Evolutionary conservation across 2,888 invertebrate genomes (phyloP).

Genomic region (Meiosimyza decipiens): DNA sequence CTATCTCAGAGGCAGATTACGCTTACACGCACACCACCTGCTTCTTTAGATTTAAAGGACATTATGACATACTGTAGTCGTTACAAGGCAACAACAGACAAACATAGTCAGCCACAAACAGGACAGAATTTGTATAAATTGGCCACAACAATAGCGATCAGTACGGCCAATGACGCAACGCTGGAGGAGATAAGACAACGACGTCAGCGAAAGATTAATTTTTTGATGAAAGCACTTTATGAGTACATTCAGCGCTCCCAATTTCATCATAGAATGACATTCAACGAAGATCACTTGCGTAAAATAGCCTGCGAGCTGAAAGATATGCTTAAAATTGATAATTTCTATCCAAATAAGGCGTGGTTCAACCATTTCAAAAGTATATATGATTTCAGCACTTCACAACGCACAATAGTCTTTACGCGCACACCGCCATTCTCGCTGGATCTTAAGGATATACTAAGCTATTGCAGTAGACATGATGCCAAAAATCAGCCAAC

Average conservation of each 20-base stretch:
- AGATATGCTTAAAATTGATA: constrained; percentile 59
- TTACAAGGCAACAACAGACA: constrained; percentile 21
- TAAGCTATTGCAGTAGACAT: constrained; percentile 58
- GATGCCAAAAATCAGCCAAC: constrained; percentile 46
- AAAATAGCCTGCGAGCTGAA: constrained; percentile 53
- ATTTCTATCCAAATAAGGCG: constrained; percentile 55
- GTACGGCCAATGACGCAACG: constrained; percentile 51
- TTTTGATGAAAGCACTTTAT: constrained; percentile 58
- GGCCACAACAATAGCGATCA: constrained; percentile 49
- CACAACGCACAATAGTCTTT: constrained; percentile 44
- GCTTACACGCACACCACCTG: constrained; percentile 54
- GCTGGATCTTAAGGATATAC: constrained; percentile 57
- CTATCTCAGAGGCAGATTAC: constrained; percentile 57
- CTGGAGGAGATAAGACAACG: constrained; percentile 52
- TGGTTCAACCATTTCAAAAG: constrained; percentile 58
- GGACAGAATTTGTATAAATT: constrained; percentile 48
- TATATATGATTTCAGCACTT: constrained; percentile 47
- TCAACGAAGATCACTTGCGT: constrained; percentile 51
- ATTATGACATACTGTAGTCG: constrained; percentile 58
- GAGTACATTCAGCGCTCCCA: constrained; percentile 61
- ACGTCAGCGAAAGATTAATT: constrained; percentile 57
- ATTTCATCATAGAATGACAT: constrained; percentile 54
- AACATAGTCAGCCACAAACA: neutral
- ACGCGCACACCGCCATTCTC: constrained; percentile 53
- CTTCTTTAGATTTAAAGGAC: constrained; percentile 55